These are phyloP conservation scores for Rhyzopertha dominica DNA, from an alignment of 1,140 invertebrate genomes.

Conservation along the genomic window DNA sequence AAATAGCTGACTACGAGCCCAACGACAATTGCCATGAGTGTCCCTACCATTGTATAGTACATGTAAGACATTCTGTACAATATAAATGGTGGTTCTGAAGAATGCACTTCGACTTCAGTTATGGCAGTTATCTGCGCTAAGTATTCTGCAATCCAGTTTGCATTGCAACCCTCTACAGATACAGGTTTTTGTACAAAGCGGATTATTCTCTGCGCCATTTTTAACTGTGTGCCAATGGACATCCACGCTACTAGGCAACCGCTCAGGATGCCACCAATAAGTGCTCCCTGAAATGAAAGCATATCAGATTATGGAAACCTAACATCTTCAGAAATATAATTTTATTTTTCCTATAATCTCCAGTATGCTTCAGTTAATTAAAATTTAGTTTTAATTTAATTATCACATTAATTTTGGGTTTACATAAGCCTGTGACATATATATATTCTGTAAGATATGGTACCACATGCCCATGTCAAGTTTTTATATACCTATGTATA, in stretches of 20 bases:
- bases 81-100: constrained; percentile 45
- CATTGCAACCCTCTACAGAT: constrained; percentile 56
- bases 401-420: no score
- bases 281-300: constrained; percentile 60
- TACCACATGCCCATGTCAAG: no score
- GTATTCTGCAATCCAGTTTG: constrained; percentile 45
- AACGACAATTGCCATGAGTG: constrained; percentile 59
- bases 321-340: no score
- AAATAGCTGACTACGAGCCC: constrained; percentile 50
- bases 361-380: no score
- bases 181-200: constrained; percentile 53
- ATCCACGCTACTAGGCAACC: constrained; percentile 75
- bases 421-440: no score
- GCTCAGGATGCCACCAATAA: constrained; percentile 65
- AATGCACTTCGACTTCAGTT: no score
- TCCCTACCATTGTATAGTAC: constrained; percentile 65
- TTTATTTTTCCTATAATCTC: no score
- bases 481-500: no score
- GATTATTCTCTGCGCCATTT: constrained; percentile 60
- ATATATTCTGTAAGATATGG: no score
- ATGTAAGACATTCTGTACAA: constrained; percentile 61
- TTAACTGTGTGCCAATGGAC: constrained; percentile 75
- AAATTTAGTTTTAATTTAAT: no score
- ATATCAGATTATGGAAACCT: constrained; percentile 1
- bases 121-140: constrained; percentile 15